Evolutionary conservation across 2,888 invertebrate species (phyloP), one percentile per base, ranked within the genome.

Genomic region (Drosophila quinaria): DNA sequence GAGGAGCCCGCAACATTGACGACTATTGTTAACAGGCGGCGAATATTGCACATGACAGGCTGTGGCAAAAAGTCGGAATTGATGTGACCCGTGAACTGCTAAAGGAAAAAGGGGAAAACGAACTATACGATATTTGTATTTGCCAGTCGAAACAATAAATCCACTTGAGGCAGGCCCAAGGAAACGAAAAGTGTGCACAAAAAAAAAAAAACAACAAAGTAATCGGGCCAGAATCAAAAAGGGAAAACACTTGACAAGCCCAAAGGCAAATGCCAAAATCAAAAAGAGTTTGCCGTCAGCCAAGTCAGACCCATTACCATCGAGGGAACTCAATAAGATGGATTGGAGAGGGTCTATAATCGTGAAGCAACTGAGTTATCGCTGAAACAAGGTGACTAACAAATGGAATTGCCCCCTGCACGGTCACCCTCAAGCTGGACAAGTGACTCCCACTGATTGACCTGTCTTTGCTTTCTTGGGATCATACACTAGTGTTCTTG

Each of bases 81-180:
- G 85, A 81, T 81, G 74, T 65, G 67, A 49, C 63, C 58, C 65
- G 49, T 49, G 61, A 42, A 55, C 58, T 9, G 58, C 33, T 31
- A 39, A 31, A 35, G 35, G 60, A 50, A 37, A 44, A 22, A 22
- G 35, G 60, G 54, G 25, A 67, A 44, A 47, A 29, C 37, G 50
- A 67, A 51, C 47, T 17, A 17, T 61, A n/a, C 54, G 72, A 73
- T 74, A 75, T 87, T 89, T 89, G 85, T 85, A 78, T 81, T 89
- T 85, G 85, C 89, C 81, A 76, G 82, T 78, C 72, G 86, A 87
- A 86, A 86, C 85, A 86, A 86, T 86, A 86, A 86, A 86, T 86
- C 85, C 88, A 89, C 89, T 86, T 60, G 70, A 75, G 51, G 59
- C 59, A 59, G 64, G 33, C 42, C 56, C 67, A 67, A 65, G 49